Conservation (phyloP, 2,797 vertebrate species). For the Hoplostethus mediterraneus region DNA sequence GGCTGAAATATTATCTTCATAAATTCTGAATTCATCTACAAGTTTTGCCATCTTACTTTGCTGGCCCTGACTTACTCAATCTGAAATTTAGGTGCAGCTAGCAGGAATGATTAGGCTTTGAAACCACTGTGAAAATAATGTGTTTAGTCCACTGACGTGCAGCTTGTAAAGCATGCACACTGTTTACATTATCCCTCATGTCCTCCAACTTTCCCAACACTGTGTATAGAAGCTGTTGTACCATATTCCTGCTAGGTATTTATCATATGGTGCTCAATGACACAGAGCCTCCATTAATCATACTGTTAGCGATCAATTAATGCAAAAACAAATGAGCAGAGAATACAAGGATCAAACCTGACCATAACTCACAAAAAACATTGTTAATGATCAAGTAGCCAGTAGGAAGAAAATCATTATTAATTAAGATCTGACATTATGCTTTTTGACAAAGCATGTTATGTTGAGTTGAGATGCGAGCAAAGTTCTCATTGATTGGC, state of each 20-base stretch:
- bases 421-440: constrained; percentile 83
- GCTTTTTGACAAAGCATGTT: constrained; percentile 76
- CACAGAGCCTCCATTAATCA: constrained; percentile 92
- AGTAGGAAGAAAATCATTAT: constrained; percentile 76
- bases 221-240: constrained; percentile 80
- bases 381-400: constrained; percentile 76
- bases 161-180: constrained; percentile 74
- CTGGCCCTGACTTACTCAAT: constrained; percentile 88
- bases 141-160: constrained; percentile 74
- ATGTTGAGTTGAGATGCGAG: constrained; percentile 65
- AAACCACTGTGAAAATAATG: constrained; percentile 85
- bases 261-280: constrained; percentile 89
- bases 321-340: constrained; percentile 95
- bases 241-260: constrained; percentile 89
- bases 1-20: constrained; percentile 91
- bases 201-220: constrained; percentile 89
- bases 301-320: constrained; percentile 94
- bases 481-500: constrained; percentile 73
- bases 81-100: constrained; percentile 85
- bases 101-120: constrained; percentile 84
- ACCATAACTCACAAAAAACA: constrained; percentile 93
- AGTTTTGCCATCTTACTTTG: constrained; percentile 83
- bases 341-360: constrained; percentile 90
- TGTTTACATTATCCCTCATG: constrained; percentile 83
- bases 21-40: constrained; percentile 90